Percentiles rank a stretch among this genome's conserved stretches.
phyloP scores from a whole-genome alignment of 2,797 vertebrate species.

The Rhinophrynus dorsalis region DNA sequence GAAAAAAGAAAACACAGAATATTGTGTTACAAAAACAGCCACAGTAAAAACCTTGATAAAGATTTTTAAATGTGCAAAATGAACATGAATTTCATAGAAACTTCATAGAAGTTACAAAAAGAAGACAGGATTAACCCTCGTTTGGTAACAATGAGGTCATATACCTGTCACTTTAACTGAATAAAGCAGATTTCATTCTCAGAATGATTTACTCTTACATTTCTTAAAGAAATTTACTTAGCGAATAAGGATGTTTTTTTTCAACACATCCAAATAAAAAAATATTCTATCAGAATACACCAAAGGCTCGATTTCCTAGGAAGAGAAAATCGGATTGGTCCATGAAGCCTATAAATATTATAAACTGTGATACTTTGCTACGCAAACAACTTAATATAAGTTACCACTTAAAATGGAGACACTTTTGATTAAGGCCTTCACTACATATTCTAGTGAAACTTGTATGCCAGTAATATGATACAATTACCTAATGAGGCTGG shows the following conservation, averaged over 20 bases:
- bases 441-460: too few relatives aligned
- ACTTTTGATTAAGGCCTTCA: not conserved
- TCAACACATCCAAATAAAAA: not conserved
- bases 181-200: not conserved
- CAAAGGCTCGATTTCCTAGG: not conserved
- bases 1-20: too few relatives aligned
- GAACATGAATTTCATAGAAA: not conserved
- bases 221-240: not conserved
- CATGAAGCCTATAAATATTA: conserved; percentile 9
- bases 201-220: not conserved
- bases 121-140: not conserved
- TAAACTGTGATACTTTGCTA: not conserved
- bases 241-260: not conserved
- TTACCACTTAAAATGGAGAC: conserved; percentile 7
- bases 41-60: too few relatives aligned
- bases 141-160: not conserved
- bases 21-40: too few relatives aligned
- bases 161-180: not conserved
- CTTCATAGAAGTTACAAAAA: conserved; percentile 30
- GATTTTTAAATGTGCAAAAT: too few relatives aligned
- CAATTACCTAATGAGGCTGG: too few relatives aligned
- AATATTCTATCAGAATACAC: not conserved
- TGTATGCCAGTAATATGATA: too few relatives aligned
- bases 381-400: conserved; percentile 22
- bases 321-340: not conserved